Evolutionary conservation across 2,113 vertebrate species (phyloP).

Genomic region (Atherinomorus stipes): DNA sequence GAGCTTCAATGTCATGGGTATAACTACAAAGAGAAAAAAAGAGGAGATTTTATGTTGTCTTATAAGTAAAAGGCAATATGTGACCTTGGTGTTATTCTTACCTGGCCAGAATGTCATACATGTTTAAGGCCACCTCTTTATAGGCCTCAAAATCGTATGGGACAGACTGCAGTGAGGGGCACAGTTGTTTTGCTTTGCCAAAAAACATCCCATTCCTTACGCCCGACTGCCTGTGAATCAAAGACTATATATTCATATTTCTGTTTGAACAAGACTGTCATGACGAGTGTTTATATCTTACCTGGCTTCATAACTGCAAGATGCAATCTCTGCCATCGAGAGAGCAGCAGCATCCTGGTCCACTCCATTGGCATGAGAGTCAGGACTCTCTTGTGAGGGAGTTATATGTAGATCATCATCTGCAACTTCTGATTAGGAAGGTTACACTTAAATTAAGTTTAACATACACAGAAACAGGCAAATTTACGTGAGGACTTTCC

Average conservation of each 20-base stretch:
- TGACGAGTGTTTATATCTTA: slow-evolving; percentile 76
- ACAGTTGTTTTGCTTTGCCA: slow-evolving; percentile 94
- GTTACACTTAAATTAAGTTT: neutral
- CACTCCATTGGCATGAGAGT: slow-evolving; percentile 80
- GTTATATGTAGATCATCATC: slow-evolving; percentile 79
- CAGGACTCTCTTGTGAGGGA: slow-evolving; percentile 80
- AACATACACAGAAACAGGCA: neutral
- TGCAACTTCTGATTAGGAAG: slow-evolving; percentile 61
- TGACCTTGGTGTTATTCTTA: slow-evolving; percentile 60
- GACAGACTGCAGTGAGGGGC: slow-evolving; percentile 91
- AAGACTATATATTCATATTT: neutral
- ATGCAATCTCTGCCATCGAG: slow-evolving; percentile 98
- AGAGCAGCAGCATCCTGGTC: slow-evolving; percentile 81
- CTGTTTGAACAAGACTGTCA: neutral
- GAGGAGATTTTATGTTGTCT: neutral
- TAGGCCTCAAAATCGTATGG: slow-evolving; percentile 95
- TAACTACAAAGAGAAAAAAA: slow-evolving; percentile 83
- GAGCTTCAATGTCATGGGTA: slow-evolving; percentile 95
- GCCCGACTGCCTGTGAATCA: slow-evolving; percentile 86
- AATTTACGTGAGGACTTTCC: neutral
- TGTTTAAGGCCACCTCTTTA: slow-evolving; percentile 91
- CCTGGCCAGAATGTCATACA: slow-evolving; percentile 96
- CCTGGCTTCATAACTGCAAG: slow-evolving; percentile 98
- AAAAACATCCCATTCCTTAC: slow-evolving; percentile 99
- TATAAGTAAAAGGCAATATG: neutral